phyloP scores from a whole-genome alignment of 2,888 invertebrate species.

The Anarsia innoxiella region DNA sequence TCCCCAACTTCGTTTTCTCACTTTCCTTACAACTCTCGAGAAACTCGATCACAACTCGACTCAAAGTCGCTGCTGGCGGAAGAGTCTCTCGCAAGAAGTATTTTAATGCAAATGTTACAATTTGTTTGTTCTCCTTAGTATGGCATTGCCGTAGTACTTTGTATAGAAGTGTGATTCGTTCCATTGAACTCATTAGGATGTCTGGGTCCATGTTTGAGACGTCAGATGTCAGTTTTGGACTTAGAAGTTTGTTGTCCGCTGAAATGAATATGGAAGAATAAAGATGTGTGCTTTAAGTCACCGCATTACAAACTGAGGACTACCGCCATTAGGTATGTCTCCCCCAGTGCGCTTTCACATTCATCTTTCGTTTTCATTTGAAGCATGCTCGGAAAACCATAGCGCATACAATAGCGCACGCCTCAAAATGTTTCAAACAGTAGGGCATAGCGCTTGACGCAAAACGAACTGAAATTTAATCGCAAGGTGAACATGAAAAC shows the following conservation, averaged over 20 bases:
- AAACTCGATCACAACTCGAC: conserved; percentile 65
- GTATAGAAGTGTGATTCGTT: conserved; percentile 59
- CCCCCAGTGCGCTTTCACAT: no score
- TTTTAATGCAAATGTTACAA: conserved; percentile 41
- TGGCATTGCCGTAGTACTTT: conserved; percentile 42
- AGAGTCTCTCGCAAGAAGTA: conserved; percentile 61
- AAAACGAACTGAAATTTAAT: no score
- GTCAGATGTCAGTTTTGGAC: conserved; percentile 52
- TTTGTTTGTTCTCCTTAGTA: conserved; percentile 32
- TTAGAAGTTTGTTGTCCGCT: conserved; percentile 60
- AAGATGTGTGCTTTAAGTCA: no score
- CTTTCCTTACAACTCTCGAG: conserved; percentile 57
- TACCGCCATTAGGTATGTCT: no score
- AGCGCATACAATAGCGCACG: no score
- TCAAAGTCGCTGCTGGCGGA: conserved; percentile 64
- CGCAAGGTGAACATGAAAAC: no score
- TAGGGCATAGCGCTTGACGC: no score
- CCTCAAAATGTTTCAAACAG: no score
- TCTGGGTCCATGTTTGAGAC: conserved; percentile 69
- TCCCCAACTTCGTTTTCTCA: conserved; percentile 33
- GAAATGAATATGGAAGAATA: no score
- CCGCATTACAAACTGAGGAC: no score
- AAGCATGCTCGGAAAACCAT: no score
- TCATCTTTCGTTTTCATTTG: no score
- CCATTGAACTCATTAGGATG: conserved; percentile 65